Conservation (phyloP, 1,140 invertebrate genomes). For the Steinernema khuongi region DNA sequence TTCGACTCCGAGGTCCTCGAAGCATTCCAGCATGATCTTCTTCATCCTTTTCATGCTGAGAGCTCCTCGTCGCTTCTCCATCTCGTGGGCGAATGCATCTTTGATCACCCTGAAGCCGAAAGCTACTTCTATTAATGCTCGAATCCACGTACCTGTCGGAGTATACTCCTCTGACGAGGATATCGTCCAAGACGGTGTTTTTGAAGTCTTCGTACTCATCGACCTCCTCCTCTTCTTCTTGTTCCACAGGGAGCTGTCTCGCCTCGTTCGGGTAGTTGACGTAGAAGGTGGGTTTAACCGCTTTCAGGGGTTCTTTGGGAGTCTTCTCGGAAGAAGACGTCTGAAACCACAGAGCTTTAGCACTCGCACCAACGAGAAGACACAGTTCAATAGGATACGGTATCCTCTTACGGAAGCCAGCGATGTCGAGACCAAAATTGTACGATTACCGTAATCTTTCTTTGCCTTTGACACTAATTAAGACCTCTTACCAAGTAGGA, state of each 20-base stretch:
- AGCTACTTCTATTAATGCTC: not conserved
- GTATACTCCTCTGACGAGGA: conserved; percentile 26
- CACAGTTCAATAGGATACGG: too few relatives aligned
- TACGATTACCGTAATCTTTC: too few relatives aligned
- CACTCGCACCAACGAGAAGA: too few relatives aligned
- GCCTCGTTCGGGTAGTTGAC: too few relatives aligned
- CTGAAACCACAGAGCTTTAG: not conserved
- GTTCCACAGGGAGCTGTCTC: too few relatives aligned
- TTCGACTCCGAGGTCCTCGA: not conserved
- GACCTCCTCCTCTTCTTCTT: not conserved
- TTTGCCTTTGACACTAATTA: too few relatives aligned
- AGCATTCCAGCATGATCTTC: not conserved
- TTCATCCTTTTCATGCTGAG: not conserved
- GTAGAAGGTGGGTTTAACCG: not conserved
- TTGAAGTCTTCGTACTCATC: conserved; percentile 19
- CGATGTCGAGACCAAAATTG: too few relatives aligned
- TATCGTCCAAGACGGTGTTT: conserved; percentile 6
- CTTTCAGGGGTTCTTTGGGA: not conserved
- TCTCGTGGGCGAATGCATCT: conserved; percentile 22
- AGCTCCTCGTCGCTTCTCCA: conserved; percentile 21
- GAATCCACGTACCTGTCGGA: conserved; percentile 19
- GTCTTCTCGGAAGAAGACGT: not conserved
- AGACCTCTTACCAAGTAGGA: not conserved
- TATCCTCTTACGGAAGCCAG: too few relatives aligned
- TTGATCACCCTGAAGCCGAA: conserved; percentile 18